These are phyloP conservation scores for Lumbricus terrestris DNA, from an alignment of 2,888 invertebrate genomes.

Conservation along the genomic window DNA sequence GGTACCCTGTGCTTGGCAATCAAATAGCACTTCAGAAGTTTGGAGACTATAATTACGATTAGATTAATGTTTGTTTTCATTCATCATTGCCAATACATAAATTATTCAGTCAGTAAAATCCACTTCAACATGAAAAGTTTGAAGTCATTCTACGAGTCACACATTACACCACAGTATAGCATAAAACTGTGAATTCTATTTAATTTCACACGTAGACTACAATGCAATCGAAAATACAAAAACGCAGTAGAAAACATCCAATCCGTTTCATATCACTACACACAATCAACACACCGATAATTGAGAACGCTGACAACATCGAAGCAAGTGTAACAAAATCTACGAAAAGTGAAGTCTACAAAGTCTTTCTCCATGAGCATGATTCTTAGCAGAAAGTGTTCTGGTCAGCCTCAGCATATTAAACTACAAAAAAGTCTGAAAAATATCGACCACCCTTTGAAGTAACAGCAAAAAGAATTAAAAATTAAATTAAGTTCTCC, in stretches of 20 bases:
- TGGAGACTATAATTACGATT: no score
- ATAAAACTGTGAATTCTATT: not conserved
- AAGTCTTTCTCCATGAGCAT: not conserved
- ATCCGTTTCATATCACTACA: not conserved
- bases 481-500: no score
- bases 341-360: not conserved
- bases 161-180: not conserved
- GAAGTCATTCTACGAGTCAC: no score
- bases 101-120: no score
- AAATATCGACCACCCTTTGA: not conserved
- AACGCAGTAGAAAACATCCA: not conserved
- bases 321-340: not conserved
- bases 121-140: no score
- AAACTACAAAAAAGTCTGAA: not conserved
- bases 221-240: not conserved
- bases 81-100: no score
- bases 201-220: not conserved
- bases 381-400: conserved; percentile 3
- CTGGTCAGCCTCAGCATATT: not conserved
- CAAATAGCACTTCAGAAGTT: no score
- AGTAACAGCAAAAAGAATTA: not conserved
- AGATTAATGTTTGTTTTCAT: no score
- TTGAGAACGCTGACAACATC: not conserved
- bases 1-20: no score
- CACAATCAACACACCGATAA: not conserved